Percentiles rank a stretch among this genome's conserved stretches.
These are phyloP conservation scores for Rhagoletis zephyria DNA, from an alignment of 1,140 invertebrate genomes.

Conservation along the genomic window DNA sequence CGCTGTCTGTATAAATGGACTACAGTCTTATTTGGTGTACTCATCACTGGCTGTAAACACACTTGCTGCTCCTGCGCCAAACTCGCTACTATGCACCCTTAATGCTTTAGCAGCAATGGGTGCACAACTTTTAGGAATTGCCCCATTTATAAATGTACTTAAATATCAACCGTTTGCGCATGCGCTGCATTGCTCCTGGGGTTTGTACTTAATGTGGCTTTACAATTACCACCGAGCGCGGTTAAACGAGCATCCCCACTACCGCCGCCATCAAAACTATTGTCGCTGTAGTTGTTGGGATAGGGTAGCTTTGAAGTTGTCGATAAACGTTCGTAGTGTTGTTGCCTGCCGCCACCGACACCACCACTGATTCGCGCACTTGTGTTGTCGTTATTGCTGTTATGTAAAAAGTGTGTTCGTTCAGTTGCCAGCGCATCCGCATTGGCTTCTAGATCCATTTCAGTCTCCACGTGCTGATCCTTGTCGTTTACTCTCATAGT, in stretches of 20 bases:
- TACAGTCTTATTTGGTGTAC: constrained; percentile 51
- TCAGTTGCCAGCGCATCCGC: background rate
- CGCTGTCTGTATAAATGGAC: background rate
- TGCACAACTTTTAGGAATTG: background rate
- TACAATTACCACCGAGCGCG: background rate
- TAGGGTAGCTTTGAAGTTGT: background rate
- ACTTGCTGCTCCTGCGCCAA: background rate
- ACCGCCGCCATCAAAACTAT: constrained; percentile 10
- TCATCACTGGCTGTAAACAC: background rate
- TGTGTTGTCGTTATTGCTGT: constrained; percentile 1
- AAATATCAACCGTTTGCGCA: constrained; percentile 48
- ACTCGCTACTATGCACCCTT: background rate
- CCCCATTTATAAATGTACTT: background rate
- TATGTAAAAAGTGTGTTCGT: background rate
- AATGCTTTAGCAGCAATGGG: background rate
- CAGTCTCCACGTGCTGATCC: background rate
- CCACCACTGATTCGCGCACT: background rate
- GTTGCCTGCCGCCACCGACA: background rate
- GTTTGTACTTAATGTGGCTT: constrained; percentile 28
- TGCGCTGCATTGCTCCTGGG: background rate
- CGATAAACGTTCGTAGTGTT: constrained; percentile 5
- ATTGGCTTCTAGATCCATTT: background rate
- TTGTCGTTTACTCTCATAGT: constrained; percentile 12
- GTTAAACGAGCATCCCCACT: too few relatives aligned
- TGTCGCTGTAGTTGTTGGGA: background rate